Evolutionary conservation across 2,888 invertebrate species (phyloP).

Genomic region (Caenorhabditis imperialis): DNA sequence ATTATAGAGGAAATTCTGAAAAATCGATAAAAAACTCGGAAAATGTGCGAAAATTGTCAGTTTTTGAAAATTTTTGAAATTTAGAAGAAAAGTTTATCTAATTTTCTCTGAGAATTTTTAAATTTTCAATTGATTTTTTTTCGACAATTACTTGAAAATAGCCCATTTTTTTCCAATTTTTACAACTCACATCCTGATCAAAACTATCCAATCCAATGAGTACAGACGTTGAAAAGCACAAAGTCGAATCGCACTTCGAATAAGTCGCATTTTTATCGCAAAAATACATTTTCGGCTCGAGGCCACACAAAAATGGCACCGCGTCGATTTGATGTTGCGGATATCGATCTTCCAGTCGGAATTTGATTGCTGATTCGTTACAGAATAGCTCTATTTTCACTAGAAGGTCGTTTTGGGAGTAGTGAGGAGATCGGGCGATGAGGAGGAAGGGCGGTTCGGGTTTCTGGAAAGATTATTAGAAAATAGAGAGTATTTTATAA

Average conservation of each 20-base stretch:
- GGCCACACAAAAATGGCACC: slow-evolving; percentile 47
- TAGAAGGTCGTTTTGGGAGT: slow-evolving; percentile 53
- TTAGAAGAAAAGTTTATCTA: not conserved
- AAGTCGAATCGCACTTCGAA: slow-evolving; percentile 42
- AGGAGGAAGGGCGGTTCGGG: slow-evolving; percentile 50
- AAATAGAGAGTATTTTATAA: not conserved
- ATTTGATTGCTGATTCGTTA: slow-evolving; percentile 49
- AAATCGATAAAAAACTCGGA: too few species aligned
- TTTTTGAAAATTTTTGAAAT: slow-evolving; percentile 4
- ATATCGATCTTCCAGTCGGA: slow-evolving; percentile 47
- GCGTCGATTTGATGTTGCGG: slow-evolving; percentile 53
- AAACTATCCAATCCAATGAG: slow-evolving; percentile 34
- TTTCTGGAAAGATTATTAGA: slow-evolving; percentile 16
- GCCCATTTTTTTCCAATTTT: too few species aligned
- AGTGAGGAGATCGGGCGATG: slow-evolving; percentile 33
- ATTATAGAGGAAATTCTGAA: too few species aligned
- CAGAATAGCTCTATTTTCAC: slow-evolving; percentile 73
- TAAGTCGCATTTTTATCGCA: slow-evolving; percentile 49
- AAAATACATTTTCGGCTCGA: slow-evolving; percentile 49
- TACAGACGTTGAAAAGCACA: slow-evolving; percentile 55
- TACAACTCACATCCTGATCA: slow-evolving; percentile 46
- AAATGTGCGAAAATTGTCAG: not conserved
- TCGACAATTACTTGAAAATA: not conserved
- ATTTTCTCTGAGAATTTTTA: not conserved
- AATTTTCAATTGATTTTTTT: not conserved